Evolutionary conservation across 1,140 invertebrate genomes (phyloP).

Genomic region (Leptoteleia sp.): DNA sequence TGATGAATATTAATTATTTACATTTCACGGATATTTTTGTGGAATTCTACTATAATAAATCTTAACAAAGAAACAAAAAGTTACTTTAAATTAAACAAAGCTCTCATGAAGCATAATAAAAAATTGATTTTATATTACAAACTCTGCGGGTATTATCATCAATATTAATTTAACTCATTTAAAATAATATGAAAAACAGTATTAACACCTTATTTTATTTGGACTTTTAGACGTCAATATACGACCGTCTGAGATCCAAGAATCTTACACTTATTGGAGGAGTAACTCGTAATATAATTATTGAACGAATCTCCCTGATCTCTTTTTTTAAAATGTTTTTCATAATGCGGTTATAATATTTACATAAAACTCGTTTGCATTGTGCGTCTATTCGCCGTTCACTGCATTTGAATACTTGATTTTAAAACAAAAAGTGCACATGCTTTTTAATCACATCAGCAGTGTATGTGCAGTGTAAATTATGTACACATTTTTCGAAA

Average conservation of each 20-base stretch:
- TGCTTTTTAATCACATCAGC: conserved; percentile 19
- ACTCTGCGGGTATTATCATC: no score
- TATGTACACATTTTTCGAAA: background rate
- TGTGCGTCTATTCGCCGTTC: conserved; percentile 26
- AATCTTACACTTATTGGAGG: conserved; percentile 5
- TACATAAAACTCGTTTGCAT: conserved; percentile 39
- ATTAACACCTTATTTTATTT: no score
- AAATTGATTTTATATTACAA: no score
- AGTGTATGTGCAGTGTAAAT: conserved; percentile 9
- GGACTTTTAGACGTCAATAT: no score
- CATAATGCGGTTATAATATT: conserved; percentile 3
- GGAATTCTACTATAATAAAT: no score
- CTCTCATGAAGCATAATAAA: no score
- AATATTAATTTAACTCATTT: conserved; percentile 6
- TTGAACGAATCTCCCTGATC: conserved; percentile 18
- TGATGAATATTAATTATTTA: no score
- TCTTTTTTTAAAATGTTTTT: conserved; percentile 12
- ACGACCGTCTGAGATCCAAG: no score
- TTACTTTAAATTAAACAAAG: no score
- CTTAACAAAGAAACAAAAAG: no score
- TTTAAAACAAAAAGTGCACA: conserved; percentile 25
- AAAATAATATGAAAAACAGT: no score
- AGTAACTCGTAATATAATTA: conserved; percentile 20
- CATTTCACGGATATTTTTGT: no score
- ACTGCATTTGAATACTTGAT: conserved; percentile 45